Evolutionary conservation across 1,140 invertebrate species (phyloP), one percentile per base, ranked within the genome.

Genomic region (Sitobion miscanthi): DNA sequence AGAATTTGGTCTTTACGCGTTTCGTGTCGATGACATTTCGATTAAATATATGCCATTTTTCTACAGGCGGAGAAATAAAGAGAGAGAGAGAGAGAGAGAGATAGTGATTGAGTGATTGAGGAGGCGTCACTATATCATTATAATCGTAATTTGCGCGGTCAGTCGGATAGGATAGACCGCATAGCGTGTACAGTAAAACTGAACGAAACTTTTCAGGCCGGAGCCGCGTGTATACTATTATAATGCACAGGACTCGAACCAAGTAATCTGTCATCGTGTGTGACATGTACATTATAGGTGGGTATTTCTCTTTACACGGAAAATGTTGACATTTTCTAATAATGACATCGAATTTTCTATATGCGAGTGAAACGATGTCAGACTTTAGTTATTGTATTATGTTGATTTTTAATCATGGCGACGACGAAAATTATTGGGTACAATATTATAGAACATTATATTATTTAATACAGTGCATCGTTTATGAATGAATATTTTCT

Each of bases 21-120:
- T n/a, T 77, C 21, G 30, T 77, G 62, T 17, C 62, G 4, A 77
- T 77, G 62, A n/a, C 62, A 77, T 77, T 77, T 77, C 62, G n/a
- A 77, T 77, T 77, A 77, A 77, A 77, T n/a, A 77, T n/a, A 77
- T 77, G 62, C 62, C 62, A 77, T n/a, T 77, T 77, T 77, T 77
- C 30, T 77, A 17, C 62, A 17, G 62, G 5, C n/a, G 17, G 62
- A 69, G 62, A 77, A 14, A 77, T 0, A 54, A 6, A 23, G 52
- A 23, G 21, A 23, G 62, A 8, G 30, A n/a, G 30, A 69, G 20
- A 52, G 1, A 52, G 14, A 20, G 52, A 49, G 30, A 69, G 62
- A 69, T 17, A 54, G 52, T 4, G 52, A 54, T 17, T 21, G 62
- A 8, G 62, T 77, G n/a, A 17, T 77, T 77, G 62, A 77, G n/a